Percentiles rank a stretch among this genome's conserved stretches.
phyloP scores from a whole-genome alignment of 2,113 vertebrate species.

The Ammodytes marinus region DNA sequence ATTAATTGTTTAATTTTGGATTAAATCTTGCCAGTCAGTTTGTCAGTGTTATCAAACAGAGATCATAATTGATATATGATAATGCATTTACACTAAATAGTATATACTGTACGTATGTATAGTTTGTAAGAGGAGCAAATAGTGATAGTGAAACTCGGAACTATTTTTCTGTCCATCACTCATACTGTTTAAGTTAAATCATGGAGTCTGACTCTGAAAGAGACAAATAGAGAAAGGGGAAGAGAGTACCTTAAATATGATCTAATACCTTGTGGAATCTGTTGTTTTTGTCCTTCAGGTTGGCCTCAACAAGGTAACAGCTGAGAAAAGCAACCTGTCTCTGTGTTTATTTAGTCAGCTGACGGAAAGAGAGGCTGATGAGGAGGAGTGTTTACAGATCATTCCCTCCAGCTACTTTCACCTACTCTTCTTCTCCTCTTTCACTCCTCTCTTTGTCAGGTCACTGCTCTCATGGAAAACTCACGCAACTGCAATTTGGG shows the following conservation, averaged over 20 bases:
- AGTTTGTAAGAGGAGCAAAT: background rate
- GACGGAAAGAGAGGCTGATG: conserved; percentile 20
- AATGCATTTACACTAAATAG: background rate
- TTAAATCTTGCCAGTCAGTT: background rate
- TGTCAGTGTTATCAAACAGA: background rate
- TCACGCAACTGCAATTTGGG: conserved; percentile 35
- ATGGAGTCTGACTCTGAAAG: background rate
- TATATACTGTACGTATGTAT: no score
- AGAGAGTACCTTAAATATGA: conserved; percentile 24
- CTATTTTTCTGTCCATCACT: background rate
- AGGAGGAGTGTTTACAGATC: background rate
- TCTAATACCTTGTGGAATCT: conserved; percentile 46
- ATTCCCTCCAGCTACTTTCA: conserved; percentile 49
- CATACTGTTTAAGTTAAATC: background rate
- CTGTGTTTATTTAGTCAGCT: conserved; percentile 48
- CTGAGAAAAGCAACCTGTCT: conserved; percentile 29
- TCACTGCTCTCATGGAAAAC: conserved; percentile 47
- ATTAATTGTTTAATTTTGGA: background rate
- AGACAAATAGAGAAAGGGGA: background rate
- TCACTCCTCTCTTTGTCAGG: conserved; percentile 19
- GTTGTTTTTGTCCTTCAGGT: background rate
- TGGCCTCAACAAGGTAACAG: background rate
- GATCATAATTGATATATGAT: background rate
- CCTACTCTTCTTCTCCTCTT: conserved; percentile 13
- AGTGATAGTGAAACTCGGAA: background rate